These are phyloP conservation scores for Pseudotriccus pelzelni DNA, from an alignment of 2,797 vertebrate species.

Conservation along the genomic window DNA sequence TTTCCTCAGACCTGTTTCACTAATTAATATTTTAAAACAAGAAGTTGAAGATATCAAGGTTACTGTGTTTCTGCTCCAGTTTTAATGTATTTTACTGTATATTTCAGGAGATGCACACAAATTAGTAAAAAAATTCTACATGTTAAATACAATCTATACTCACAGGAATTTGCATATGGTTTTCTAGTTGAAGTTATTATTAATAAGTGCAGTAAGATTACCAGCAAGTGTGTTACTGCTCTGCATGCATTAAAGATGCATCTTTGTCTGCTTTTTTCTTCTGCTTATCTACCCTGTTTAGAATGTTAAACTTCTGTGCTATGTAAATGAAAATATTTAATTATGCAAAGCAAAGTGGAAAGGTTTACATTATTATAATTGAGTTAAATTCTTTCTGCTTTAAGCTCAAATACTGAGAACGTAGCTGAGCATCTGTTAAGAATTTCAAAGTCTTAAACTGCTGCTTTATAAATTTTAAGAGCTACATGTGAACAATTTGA, in stretches of 20 bases:
- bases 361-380: slow-evolving; percentile 56
- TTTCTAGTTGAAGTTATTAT: background rate
- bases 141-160: background rate
- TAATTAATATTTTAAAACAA: background rate
- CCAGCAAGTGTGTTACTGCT: slow-evolving; percentile 5
- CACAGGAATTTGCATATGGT: background rate
- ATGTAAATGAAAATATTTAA: slow-evolving; percentile 64
- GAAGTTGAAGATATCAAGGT: background rate
- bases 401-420: slow-evolving; percentile 38
- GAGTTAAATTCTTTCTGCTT: slow-evolving; percentile 59
- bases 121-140: background rate
- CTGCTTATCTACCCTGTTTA: slow-evolving; percentile 41
- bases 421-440: slow-evolving; percentile 36
- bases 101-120: background rate
- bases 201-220: background rate
- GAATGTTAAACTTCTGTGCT: slow-evolving; percentile 42
- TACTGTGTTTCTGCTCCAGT: background rate
- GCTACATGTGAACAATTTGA: slow-evolving; percentile 47
- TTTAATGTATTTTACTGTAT: background rate
- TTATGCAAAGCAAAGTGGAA: slow-evolving; percentile 57
- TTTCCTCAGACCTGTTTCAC: background rate
- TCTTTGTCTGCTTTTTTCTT: slow-evolving; percentile 19
- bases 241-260: slow-evolving; percentile 1
- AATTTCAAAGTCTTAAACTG: slow-evolving; percentile 63
- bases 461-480: slow-evolving; percentile 54